Evolutionary conservation across 2,888 invertebrate genomes (phyloP).

Genomic region (Mythimna lalbum): DNA sequence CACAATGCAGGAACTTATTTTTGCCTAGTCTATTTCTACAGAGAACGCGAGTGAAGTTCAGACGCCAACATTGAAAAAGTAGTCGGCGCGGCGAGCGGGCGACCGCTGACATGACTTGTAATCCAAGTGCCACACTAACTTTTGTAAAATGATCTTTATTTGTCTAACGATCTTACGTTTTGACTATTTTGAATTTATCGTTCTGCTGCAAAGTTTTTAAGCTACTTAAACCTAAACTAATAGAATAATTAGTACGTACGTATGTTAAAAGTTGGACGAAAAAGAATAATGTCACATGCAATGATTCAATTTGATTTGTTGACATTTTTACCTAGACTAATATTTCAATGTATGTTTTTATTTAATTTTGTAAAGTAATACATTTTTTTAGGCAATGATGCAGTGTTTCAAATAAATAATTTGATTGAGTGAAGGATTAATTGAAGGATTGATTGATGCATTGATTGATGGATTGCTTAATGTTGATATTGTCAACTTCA

Average conservation of each 20-base stretch:
- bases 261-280: conserved; percentile 5
- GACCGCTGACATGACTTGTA: conserved; percentile 40
- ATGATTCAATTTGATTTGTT: too few relatives aligned
- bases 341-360: too few relatives aligned
- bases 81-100: conserved; percentile 25
- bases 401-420: too few relatives aligned
- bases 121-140: conserved; percentile 40
- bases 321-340: too few relatives aligned
- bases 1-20: conserved; percentile 36
- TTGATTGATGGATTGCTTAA: too few relatives aligned
- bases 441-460: too few relatives aligned
- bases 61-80: conserved; percentile 51
- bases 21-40: conserved; percentile 38
- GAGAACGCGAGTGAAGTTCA: conserved; percentile 33
- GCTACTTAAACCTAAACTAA: conserved; percentile 1
- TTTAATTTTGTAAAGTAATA: too few relatives aligned
- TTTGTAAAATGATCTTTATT: conserved; percentile 47
- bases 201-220: conserved; percentile 1
- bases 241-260: neutral
- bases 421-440: too few relatives aligned
- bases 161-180: conserved; percentile 34
- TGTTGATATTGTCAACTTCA: neutral
- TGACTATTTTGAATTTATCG: conserved; percentile 15
- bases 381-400: too few relatives aligned
- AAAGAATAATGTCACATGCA: too few relatives aligned